These are phyloP conservation scores for Neotoxoptera formosana DNA, from an alignment of 1,140 invertebrate genomes.

Conservation along the genomic window DNA sequence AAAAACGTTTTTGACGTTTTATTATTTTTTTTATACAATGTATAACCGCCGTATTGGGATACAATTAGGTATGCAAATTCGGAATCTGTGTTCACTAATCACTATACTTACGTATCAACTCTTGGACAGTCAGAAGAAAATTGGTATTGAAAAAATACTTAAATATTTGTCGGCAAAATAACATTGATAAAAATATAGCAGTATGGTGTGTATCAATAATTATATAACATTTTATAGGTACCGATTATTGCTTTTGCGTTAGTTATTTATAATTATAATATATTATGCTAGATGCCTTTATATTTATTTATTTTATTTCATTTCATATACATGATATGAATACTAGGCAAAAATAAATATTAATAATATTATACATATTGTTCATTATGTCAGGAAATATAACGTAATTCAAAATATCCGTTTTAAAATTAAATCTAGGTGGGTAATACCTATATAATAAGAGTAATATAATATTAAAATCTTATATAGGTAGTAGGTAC, in stretches of 20 bases:
- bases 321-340: no score
- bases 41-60: neutral
- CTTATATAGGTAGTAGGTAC: no score
- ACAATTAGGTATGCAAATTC: neutral
- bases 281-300: neutral
- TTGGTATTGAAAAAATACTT: neutral
- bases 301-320: no score
- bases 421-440: no score
- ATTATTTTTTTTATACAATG: neutral
- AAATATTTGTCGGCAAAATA: neutral
- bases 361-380: neutral
- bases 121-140: neutral
- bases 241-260: neutral
- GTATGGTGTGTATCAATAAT: no score
- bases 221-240: no score
- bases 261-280: neutral
- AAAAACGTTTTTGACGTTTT: no score
- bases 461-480: no score
- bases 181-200: neutral
- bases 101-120: neutral
- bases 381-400: neutral
- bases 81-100: neutral
- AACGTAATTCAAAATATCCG: no score
- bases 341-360: no score
- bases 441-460: no score